phyloP scores from a whole-genome alignment of 2,113 vertebrate species.

The Brachyhypopomus gauderio region DNA sequence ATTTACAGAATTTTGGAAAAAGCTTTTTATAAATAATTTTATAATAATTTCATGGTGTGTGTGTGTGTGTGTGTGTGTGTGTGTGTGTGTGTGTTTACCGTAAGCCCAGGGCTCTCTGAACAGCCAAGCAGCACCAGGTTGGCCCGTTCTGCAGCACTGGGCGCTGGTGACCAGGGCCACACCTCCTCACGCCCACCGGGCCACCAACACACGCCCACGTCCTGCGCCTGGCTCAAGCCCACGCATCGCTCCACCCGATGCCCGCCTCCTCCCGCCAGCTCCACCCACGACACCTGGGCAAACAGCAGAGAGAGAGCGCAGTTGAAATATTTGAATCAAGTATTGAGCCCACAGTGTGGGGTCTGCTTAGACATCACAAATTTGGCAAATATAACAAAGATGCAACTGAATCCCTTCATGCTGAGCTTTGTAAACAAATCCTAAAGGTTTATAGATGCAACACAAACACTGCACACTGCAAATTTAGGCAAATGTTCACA shows the following conservation, averaged over 20 bases:
- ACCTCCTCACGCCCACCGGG: conserved; percentile 73
- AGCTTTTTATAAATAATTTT: too few species aligned
- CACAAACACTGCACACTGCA: too few species aligned
- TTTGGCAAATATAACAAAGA: too few species aligned
- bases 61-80: background rate
- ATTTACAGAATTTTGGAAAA: too few species aligned
- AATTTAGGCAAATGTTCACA: too few species aligned
- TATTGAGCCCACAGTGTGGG: too few species aligned
- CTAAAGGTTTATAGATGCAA: too few species aligned
- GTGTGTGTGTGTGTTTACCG: conserved; percentile 74
- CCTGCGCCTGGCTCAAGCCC: conserved; percentile 80
- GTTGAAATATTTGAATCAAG: too few species aligned
- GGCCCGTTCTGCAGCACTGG: conserved; percentile 78
- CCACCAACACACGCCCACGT: conserved; percentile 91
- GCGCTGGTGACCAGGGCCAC: conserved; percentile 86
- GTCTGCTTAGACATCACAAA: too few species aligned
- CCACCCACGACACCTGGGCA: conserved; percentile 82
- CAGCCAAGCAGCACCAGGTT: conserved; percentile 86
- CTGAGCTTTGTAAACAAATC: too few species aligned
- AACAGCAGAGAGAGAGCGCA: background rate
- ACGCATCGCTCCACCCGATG: conserved; percentile 75
- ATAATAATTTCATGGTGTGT: background rate
- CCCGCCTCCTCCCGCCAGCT: conserved; percentile 73
- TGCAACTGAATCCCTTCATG: too few species aligned
- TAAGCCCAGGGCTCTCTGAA: conserved; percentile 77